Conservation (phyloP, 2,888 invertebrate species). For the Apodemia duryi region DNA sequence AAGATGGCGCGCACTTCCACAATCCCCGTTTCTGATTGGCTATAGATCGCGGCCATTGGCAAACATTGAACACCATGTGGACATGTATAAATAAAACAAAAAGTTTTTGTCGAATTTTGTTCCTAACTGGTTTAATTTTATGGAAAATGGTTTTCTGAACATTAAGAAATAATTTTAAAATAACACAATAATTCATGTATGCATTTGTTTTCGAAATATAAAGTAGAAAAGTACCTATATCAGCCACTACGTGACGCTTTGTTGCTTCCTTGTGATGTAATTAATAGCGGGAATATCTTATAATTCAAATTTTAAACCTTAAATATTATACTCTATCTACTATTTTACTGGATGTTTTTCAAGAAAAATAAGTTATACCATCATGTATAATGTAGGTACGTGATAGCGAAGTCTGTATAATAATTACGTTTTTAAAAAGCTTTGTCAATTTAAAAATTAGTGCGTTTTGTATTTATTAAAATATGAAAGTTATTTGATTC, state of each 20-base stretch:
- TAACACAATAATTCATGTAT: neutral
- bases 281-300: neutral
- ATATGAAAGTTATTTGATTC: too few species aligned
- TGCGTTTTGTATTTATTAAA: too few species aligned
- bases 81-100: neutral
- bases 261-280: conserved; percentile 11
- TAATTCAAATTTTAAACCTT: neutral
- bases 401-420: too few species aligned
- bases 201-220: conserved; percentile 19
- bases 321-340: neutral
- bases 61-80: conserved; percentile 53
- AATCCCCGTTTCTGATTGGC: conserved; percentile 61
- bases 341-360: too few species aligned
- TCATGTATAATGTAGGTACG: too few species aligned
- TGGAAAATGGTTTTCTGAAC: neutral
- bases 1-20: conserved; percentile 86
- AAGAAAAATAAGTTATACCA: too few species aligned
- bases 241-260: conserved; percentile 42
- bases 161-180: neutral
- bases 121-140: neutral
- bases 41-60: conserved; percentile 56
- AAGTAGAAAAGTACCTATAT: conserved; percentile 45
- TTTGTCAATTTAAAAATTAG: too few species aligned
- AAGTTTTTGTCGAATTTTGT: neutral
- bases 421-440: too few species aligned